Conservation (phyloP, 2,113 vertebrate genomes). For the Malurus elegans region DNA sequence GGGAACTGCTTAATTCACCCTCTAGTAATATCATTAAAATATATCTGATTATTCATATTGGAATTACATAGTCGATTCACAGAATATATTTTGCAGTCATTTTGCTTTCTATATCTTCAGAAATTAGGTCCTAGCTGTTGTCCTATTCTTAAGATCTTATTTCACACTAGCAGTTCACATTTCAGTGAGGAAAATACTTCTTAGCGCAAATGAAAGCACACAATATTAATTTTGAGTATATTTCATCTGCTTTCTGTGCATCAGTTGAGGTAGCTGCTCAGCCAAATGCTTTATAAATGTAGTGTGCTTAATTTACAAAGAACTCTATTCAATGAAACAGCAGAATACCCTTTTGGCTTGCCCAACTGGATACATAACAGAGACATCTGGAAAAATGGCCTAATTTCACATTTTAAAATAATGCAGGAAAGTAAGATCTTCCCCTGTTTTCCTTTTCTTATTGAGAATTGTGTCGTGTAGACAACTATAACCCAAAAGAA, state of each 20-base stretch:
- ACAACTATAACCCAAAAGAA: neutral
- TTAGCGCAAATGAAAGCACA: neutral
- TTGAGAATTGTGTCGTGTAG: neutral
- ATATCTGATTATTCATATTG: neutral
- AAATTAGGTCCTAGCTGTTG: neutral
- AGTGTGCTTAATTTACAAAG: conserved; percentile 31
- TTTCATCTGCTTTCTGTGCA: conserved; percentile 15
- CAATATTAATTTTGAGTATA: neutral
- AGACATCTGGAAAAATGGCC: conserved; percentile 61
- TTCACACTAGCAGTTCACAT: neutral
- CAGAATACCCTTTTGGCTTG: conserved; percentile 37
- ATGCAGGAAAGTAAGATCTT: neutral
- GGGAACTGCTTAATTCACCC: neutral
- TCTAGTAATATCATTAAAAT: neutral
- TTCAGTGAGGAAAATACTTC: conserved; percentile 16
- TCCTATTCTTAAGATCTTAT: neutral
- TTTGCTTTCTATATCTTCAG: neutral
- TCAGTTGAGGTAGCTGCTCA: conserved; percentile 29
- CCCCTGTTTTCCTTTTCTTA: conserved; percentile 1
- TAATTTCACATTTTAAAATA: conserved; percentile 37
- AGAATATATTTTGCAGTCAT: neutral
- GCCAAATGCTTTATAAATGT: conserved; percentile 30
- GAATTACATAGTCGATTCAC: neutral
- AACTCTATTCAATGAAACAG: conserved; percentile 42
- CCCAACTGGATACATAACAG: neutral